phyloP scores from a whole-genome alignment of 2,888 invertebrate genomes.

The Escarpia spicata region DNA sequence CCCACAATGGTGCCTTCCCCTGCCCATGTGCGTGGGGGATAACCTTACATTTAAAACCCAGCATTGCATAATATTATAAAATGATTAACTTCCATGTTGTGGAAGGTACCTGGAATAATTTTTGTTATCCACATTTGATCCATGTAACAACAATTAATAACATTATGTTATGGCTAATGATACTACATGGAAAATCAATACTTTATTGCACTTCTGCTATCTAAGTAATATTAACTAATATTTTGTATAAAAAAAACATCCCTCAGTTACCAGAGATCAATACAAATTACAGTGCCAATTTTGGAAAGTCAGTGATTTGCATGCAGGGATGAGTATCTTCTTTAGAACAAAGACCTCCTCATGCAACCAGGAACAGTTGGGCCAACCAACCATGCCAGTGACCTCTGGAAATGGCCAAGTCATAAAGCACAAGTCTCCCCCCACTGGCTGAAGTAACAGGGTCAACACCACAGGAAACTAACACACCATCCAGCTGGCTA shows the following conservation, averaged over 20 bases:
- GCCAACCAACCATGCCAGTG: background rate
- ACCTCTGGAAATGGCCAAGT: background rate
- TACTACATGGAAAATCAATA: background rate
- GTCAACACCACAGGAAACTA: background rate
- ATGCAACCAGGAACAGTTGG: background rate
- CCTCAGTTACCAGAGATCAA: background rate
- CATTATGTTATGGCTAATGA: background rate
- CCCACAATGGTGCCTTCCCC: background rate
- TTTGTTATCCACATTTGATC: background rate
- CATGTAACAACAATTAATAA: background rate
- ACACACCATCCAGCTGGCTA: background rate
- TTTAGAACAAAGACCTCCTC: background rate
- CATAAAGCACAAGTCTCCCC: background rate
- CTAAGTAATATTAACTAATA: background rate
- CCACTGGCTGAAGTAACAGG: background rate
- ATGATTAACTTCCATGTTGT: background rate
- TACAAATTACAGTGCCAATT: too few relatives aligned
- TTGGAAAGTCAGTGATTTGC: background rate
- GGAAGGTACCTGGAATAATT: background rate
- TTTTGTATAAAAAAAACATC: background rate
- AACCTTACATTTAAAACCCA: background rate
- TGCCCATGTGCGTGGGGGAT: background rate
- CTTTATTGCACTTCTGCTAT: background rate
- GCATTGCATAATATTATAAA: background rate
- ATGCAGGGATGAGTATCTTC: background rate